A percentile compares a stretch with the other conserved stretches of the same genome.
Conservation (phyloP, 1,140 invertebrate species). For the Panulirus ornatus region DNA sequence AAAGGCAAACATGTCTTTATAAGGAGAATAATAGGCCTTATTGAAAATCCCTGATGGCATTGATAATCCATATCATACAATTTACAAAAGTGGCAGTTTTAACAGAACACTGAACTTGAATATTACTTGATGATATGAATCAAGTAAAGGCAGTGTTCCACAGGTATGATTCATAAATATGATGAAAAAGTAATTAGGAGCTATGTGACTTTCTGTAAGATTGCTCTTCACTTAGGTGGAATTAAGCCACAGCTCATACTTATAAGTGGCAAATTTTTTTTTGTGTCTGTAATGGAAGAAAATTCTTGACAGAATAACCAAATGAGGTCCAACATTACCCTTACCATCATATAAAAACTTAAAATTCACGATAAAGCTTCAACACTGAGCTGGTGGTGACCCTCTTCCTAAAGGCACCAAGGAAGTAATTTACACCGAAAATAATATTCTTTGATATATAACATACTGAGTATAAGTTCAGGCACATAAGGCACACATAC, state of each 20-base stretch:
- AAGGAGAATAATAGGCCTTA: background rate
- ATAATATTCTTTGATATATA: conserved; percentile 15
- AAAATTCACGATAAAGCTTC: conserved; percentile 62
- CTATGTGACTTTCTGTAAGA: background rate
- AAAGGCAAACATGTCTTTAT: conserved; percentile 3
- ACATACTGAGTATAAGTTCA: background rate
- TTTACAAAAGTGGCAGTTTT: background rate
- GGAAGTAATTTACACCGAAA: background rate
- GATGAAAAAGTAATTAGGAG: background rate
- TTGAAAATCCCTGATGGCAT: background rate
- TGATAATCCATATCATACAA: background rate
- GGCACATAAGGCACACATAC: background rate
- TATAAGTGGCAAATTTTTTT: too few relatives aligned
- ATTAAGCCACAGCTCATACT: background rate
- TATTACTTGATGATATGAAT: conserved; percentile 10
- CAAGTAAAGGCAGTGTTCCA: conserved; percentile 27
- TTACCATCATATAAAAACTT: background rate
- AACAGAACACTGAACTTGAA: conserved; percentile 31
- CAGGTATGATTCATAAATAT: background rate
- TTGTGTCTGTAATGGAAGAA: background rate
- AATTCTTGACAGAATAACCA: background rate
- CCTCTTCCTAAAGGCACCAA: conserved; percentile 33
- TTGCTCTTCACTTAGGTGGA: background rate
- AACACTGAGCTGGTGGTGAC: conserved; percentile 54
- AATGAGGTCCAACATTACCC: background rate